A percentile compares a stretch with the other conserved stretches of the same genome.
Conservation (phyloP, 2,113 vertebrate genomes). For the Chloropsis cyanopogon region DNA sequence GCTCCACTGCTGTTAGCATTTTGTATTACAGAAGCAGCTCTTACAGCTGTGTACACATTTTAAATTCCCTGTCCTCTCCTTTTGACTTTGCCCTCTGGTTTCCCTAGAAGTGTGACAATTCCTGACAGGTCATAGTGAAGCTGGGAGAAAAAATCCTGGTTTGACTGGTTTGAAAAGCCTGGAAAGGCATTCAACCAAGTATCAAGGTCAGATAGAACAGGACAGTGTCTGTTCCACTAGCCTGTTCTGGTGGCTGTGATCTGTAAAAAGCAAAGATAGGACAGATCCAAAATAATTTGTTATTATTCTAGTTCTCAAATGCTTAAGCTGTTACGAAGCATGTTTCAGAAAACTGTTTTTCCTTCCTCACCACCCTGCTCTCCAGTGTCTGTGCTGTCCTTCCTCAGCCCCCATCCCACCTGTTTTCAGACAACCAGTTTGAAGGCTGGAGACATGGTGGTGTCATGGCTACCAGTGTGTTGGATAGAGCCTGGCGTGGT, state of each 20-base stretch:
- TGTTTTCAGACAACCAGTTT: background rate
- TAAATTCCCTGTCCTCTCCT: background rate
- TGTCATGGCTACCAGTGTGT: background rate
- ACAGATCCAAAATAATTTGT: background rate
- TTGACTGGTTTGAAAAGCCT: background rate
- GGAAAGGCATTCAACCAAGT: background rate
- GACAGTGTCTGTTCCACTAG: background rate
- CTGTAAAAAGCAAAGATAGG: background rate
- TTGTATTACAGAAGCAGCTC: background rate
- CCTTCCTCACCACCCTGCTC: background rate
- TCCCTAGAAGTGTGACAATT: background rate
- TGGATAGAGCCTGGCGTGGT: background rate
- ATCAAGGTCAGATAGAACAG: background rate
- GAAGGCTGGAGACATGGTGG: background rate
- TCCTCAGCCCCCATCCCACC: background rate
- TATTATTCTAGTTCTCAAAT: background rate
- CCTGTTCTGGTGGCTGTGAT: background rate
- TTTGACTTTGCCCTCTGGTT: background rate
- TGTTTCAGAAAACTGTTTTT: background rate
- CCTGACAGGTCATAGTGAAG: background rate
- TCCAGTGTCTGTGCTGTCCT: background rate
- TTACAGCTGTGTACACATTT: background rate
- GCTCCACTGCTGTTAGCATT: background rate
- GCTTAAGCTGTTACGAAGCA: background rate
- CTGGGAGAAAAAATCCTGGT: background rate